A percentile compares a stretch with the other conserved stretches of the same genome.
Evolutionary conservation across 1,140 invertebrate species (phyloP).

Genomic region (Diachasmimorpha longicaudata): DNA sequence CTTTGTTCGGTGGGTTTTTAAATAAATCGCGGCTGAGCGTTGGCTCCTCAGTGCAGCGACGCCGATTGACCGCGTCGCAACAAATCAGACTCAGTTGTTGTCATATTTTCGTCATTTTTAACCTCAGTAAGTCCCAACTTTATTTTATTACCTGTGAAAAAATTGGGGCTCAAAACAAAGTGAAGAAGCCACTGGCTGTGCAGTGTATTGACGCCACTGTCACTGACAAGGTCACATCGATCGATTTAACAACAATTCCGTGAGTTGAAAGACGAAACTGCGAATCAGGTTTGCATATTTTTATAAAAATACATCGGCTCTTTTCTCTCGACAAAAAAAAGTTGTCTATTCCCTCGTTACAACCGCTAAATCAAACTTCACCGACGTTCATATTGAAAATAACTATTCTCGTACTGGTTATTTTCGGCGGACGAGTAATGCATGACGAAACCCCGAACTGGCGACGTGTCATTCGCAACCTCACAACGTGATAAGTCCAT

Average conservation of each 20-base stretch:
- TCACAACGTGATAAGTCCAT: background rate
- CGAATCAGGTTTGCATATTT: background rate
- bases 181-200: background rate
- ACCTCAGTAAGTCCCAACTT: background rate
- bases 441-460: background rate
- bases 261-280: background rate
- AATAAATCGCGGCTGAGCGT: background rate
- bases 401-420: background rate
- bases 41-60: constrained; percentile 1
- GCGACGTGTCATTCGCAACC: background rate
- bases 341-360: too few relatives aligned
- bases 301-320: background rate
- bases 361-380: too few relatives aligned
- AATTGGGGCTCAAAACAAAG: background rate
- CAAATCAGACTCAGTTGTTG: background rate
- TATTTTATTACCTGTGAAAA: background rate
- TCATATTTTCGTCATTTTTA: background rate
- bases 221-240: constrained; percentile 1
- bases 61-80: constrained; percentile 3
- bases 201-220: background rate
- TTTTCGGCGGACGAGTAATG: background rate
- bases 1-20: background rate
- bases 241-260: background rate
- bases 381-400: background rate
- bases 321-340: too few relatives aligned